Conservation (phyloP, 2,888 invertebrate species). For the Nezara viridula region DNA sequence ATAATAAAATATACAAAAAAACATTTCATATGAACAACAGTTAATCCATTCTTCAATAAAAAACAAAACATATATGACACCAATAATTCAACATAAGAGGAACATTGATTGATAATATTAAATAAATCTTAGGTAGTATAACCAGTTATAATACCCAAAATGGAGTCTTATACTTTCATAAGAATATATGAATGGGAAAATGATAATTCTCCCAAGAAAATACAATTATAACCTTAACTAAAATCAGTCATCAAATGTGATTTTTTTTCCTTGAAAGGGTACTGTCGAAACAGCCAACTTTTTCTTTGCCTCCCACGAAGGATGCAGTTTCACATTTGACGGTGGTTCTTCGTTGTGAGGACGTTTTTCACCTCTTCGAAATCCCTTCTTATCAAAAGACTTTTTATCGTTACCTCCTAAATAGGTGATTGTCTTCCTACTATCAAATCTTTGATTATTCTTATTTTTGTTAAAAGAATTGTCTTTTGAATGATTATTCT, state of each 20-base stretch:
- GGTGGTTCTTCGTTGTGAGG: neutral
- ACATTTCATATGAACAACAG: neutral
- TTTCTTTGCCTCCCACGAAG: constrained; percentile 67
- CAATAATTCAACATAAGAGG: neutral
- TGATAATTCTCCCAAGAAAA: neutral
- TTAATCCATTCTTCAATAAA: neutral
- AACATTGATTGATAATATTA: neutral
- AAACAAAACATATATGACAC: neutral
- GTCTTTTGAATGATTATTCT: neutral
- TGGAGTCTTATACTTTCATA: neutral
- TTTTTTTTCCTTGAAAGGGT: constrained; percentile 66
- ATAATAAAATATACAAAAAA: constrained; percentile 13
- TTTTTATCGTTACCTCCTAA: constrained; percentile 15
- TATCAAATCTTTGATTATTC: constrained; percentile 48
- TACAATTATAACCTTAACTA: neutral
- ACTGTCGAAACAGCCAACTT: constrained; percentile 62
- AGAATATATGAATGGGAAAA: neutral
- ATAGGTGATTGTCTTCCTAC: neutral
- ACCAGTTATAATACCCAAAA: neutral
- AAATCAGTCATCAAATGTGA: constrained; percentile 64
- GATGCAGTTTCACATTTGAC: constrained; percentile 65
- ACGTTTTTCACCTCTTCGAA: constrained; percentile 7
- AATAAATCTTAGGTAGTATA: neutral
- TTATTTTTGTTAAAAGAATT: constrained; percentile 23
- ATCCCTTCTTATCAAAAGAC: constrained; percentile 22